Conservation (phyloP, 92 coral and sea anemone species). For the Heliopora coerulea region DNA sequence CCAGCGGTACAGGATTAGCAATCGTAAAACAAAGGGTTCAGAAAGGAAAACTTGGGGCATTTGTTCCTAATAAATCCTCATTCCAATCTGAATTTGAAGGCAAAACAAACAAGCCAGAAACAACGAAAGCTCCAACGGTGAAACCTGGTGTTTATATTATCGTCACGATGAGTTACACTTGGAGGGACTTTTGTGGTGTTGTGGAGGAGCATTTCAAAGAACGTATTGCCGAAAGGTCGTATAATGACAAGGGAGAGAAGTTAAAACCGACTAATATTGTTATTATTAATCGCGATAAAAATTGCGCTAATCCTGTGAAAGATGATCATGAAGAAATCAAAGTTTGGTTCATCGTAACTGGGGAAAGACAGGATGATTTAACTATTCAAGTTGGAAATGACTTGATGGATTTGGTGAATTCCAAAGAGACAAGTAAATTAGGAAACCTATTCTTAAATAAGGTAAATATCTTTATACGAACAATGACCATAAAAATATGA, state of each 20-base stretch:
- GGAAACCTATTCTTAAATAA: conserved; percentile 77
- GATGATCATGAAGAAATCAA: conserved; percentile 58
- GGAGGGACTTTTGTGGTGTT: conserved; percentile 84
- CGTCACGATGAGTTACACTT: conserved; percentile 69
- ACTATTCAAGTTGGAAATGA: conserved; percentile 66
- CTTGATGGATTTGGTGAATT: conserved; percentile 66
- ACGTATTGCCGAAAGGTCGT: conserved; percentile 64
- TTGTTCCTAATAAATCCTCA: not conserved
- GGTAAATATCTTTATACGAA: conserved; percentile 42
- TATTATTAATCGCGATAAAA: conserved; percentile 60
- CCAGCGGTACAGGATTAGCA: not conserved
- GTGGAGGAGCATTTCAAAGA: conserved; percentile 64
- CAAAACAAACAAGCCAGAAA: not conserved
- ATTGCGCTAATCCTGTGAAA: conserved; percentile 66
- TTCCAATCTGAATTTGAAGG: not conserved
- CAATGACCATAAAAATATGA: too few relatives aligned
- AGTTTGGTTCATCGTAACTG: conserved; percentile 72
- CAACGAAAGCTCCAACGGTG: conserved; percentile 17
- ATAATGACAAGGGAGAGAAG: conserved; percentile 57
- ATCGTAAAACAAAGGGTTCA: not conserved
- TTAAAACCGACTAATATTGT: conserved; percentile 62
- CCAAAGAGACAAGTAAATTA: conserved; percentile 63
- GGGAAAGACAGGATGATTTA: conserved; percentile 47
- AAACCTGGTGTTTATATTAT: conserved; percentile 59
- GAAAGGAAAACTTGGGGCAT: conserved; percentile 4